Evolutionary conservation across 2,888 invertebrate genomes (phyloP).

Genomic region (Seira musarum): DNA sequence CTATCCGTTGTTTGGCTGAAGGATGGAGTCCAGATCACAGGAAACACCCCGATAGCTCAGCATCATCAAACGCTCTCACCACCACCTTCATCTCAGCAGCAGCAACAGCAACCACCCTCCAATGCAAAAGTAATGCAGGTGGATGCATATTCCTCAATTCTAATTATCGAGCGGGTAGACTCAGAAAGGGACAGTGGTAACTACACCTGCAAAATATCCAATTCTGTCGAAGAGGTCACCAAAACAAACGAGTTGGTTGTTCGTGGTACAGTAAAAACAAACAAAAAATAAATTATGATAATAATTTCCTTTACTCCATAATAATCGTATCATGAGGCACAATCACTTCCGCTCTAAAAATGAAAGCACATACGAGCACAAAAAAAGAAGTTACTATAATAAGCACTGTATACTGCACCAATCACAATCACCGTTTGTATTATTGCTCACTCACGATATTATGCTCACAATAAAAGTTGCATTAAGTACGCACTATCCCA

Average conservation of each 20-base stretch:
- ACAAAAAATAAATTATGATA: too few relatives aligned
- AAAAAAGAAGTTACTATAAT: too few relatives aligned
- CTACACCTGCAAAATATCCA: slow-evolving; percentile 71
- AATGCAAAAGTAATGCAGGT: slow-evolving; percentile 55
- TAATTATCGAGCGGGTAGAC: slow-evolving; percentile 71
- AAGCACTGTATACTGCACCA: slow-evolving; percentile 22
- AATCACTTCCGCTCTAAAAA: too few relatives aligned
- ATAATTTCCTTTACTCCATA: too few relatives aligned
- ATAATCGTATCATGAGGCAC: too few relatives aligned
- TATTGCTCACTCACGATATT: too few relatives aligned
- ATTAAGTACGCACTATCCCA: too few relatives aligned
- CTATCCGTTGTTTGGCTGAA: slow-evolving; percentile 76
- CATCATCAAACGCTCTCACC: too few relatives aligned
- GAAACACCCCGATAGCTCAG: neutral
- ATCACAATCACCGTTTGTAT: neutral
- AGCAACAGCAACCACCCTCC: neutral
- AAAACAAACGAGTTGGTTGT: slow-evolving; percentile 72
- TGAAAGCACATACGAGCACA: too few relatives aligned
- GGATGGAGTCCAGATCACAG: slow-evolving; percentile 62
- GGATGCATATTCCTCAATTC: slow-evolving; percentile 69
- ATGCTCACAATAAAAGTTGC: too few relatives aligned
- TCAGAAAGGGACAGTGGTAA: slow-evolving; percentile 71
- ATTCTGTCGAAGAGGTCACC: slow-evolving; percentile 70
- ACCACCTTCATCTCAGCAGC: neutral
- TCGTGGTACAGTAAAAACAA: slow-evolving; percentile 71